phyloP scores from a whole-genome alignment of 2,888 invertebrate genomes.

The Leptopilina syphax region DNA sequence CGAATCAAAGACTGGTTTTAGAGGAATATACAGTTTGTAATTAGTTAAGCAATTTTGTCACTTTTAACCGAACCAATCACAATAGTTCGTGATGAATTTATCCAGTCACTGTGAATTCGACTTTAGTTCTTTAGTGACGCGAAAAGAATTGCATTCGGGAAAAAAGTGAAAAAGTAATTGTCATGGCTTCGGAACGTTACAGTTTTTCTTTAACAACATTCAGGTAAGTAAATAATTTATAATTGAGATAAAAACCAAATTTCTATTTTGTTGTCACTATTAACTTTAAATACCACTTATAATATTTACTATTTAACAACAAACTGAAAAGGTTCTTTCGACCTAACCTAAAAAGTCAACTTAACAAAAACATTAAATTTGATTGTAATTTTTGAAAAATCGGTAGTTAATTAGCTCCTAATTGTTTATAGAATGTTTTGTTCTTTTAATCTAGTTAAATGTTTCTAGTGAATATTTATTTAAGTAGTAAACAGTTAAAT shows the following conservation, averaged over 20 bases:
- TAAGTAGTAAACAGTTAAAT: background rate
- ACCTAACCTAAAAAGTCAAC: conserved; percentile 9
- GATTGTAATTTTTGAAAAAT: background rate
- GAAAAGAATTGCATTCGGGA: conserved; percentile 49
- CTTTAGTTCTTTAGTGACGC: conserved; percentile 44
- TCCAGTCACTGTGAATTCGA: background rate
- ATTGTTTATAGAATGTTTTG: background rate
- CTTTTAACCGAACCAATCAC: background rate
- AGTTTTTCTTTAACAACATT: conserved; percentile 96
- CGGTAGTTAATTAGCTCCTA: background rate
- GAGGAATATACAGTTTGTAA: background rate
- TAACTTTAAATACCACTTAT: background rate
- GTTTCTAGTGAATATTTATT: background rate
- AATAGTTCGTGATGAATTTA: background rate
- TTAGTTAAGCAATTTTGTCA: background rate
- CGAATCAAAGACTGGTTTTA: background rate
- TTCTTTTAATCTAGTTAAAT: background rate
- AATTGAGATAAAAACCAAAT: background rate
- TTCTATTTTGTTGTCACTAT: background rate
- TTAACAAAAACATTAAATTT: background rate
- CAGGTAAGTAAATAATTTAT: conserved; percentile 78
- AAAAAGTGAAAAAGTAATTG: conserved; percentile 77
- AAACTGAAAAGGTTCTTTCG: background rate
- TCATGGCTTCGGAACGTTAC: conserved; percentile 96
- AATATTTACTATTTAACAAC: background rate